These are phyloP conservation scores for Harpagoxenus sublaevis DNA, from an alignment of 2,888 invertebrate genomes.

Conservation along the genomic window DNA sequence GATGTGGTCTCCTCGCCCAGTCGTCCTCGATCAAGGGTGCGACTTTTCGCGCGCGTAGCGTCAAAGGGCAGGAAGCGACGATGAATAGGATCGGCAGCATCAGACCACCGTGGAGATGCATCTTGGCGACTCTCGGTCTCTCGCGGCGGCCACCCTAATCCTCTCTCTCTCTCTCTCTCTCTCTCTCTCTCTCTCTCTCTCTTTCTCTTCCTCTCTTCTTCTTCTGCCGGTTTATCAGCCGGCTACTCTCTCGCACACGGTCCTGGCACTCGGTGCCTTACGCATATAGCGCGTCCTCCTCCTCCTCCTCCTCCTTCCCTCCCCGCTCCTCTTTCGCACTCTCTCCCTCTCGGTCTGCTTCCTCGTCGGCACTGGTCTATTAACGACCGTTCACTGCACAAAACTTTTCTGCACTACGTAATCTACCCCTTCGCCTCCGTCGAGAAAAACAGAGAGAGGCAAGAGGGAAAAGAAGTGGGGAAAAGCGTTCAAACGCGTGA, in stretches of 20 bases:
- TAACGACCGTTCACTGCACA: conserved; percentile 81
- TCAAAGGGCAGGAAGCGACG: conserved; percentile 85
- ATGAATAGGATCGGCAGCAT: conserved; percentile 79
- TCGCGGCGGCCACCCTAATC: conserved; percentile 29
- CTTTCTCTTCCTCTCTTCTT: not conserved
- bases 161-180: conserved; percentile 36
- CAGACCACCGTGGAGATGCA: conserved; percentile 79
- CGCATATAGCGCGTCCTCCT: conserved; percentile 63
- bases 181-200: no score
- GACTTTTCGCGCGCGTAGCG: conserved; percentile 87
- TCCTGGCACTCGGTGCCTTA: conserved; percentile 67
- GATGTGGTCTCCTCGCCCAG: conserved; percentile 89
- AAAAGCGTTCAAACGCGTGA: not conserved
- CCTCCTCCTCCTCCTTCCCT: conserved; percentile 35
- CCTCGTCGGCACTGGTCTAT: conserved; percentile 75
- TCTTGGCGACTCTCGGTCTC: conserved; percentile 71
- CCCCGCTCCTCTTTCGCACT: conserved; percentile 45
- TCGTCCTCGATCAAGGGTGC: conserved; percentile 90
- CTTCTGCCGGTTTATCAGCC: conserved; percentile 28
- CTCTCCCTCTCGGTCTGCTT: conserved; percentile 52
- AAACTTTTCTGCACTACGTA: conserved; percentile 68
- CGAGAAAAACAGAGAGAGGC: not conserved
- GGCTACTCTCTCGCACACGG: conserved; percentile 50
- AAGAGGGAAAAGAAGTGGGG: not conserved
- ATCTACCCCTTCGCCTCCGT: conserved; percentile 21